Conservation (phyloP, 2,797 vertebrate species). For the Borostomias antarcticus region DNA sequence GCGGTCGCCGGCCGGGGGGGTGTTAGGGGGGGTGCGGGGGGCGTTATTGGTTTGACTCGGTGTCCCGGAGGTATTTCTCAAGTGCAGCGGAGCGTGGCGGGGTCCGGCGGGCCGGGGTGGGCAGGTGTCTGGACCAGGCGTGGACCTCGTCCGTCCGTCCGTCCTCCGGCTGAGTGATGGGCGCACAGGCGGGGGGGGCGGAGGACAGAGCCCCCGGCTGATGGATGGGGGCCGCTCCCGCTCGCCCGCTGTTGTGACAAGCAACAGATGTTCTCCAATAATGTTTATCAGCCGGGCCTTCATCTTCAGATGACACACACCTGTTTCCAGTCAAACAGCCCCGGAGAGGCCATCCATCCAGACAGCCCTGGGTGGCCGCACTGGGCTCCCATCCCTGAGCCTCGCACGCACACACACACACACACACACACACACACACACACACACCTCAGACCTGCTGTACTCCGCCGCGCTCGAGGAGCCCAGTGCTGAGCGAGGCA, state of each 20-base stretch:
- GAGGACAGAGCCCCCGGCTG: slow-evolving; percentile 58
- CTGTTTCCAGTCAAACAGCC: slow-evolving; percentile 80
- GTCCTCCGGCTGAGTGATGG: slow-evolving; percentile 67
- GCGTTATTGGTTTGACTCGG: background rate
- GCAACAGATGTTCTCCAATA: slow-evolving; percentile 86
- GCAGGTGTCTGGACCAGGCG: slow-evolving; percentile 67
- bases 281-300: slow-evolving; percentile 80
- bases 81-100: slow-evolving; percentile 61
- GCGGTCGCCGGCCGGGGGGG: background rate
- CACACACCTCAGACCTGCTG: slow-evolving; percentile 14
- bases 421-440: background rate
- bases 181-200: slow-evolving; percentile 37
- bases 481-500: background rate
- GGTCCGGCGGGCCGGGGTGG: slow-evolving; percentile 45
- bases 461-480: slow-evolving; percentile 20
- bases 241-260: slow-evolving; percentile 76
- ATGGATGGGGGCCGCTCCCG: slow-evolving; percentile 69
- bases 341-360: slow-evolving; percentile 69
- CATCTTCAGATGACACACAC: slow-evolving; percentile 79
- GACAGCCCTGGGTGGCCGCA: slow-evolving; percentile 69
- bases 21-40: slow-evolving; percentile 13
- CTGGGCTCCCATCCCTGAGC: slow-evolving; percentile 1
- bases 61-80: slow-evolving; percentile 67
- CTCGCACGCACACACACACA: too few species aligned
- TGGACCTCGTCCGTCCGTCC: slow-evolving; percentile 30